phyloP scores from a whole-genome alignment of 2,888 invertebrate genomes.

The Eupithecia exiguata region DNA sequence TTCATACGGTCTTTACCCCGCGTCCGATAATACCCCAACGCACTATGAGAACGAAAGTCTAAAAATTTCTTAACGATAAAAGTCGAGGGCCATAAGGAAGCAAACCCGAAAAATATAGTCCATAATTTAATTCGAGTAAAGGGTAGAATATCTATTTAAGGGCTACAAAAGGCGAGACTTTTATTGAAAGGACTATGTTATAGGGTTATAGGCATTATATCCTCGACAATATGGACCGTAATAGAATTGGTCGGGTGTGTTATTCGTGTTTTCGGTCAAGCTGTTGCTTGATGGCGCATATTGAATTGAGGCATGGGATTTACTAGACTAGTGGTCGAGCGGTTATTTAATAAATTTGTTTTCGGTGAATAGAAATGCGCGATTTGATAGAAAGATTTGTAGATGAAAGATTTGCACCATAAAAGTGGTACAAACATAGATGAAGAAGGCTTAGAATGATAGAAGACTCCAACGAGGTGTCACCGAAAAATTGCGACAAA shows the following conservation, averaged over 20 bases:
- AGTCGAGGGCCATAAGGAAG: constrained; percentile 59
- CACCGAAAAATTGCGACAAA: too few species aligned
- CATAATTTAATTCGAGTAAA: constrained; percentile 76
- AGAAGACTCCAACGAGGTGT: too few species aligned
- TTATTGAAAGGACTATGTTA: constrained; percentile 69
- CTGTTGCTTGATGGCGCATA: constrained; percentile 32
- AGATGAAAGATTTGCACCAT: neutral
- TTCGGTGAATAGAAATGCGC: neutral
- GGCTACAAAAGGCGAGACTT: constrained; percentile 65
- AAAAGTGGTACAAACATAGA: neutral
- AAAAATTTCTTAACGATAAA: constrained; percentile 41
- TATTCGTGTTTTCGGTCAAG: constrained; percentile 41
- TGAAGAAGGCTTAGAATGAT: too few species aligned
- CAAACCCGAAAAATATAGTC: constrained; percentile 67
- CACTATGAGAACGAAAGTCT: neutral
- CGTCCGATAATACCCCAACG: neutral
- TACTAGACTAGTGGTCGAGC: neutral
- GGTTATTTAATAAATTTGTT: neutral
- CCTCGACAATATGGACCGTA: constrained; percentile 64
- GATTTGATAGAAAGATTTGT: too few species aligned
- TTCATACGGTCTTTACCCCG: neutral
- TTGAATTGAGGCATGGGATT: constrained; percentile 28
- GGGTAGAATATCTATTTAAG: constrained; percentile 73
- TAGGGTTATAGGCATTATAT: constrained; percentile 48
- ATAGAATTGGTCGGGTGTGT: constrained; percentile 56